Percentiles rank a stretch among this genome's conserved stretches.
Evolutionary conservation across 1,140 invertebrate genomes (phyloP).

Genomic region (Chelonus insularis): DNA sequence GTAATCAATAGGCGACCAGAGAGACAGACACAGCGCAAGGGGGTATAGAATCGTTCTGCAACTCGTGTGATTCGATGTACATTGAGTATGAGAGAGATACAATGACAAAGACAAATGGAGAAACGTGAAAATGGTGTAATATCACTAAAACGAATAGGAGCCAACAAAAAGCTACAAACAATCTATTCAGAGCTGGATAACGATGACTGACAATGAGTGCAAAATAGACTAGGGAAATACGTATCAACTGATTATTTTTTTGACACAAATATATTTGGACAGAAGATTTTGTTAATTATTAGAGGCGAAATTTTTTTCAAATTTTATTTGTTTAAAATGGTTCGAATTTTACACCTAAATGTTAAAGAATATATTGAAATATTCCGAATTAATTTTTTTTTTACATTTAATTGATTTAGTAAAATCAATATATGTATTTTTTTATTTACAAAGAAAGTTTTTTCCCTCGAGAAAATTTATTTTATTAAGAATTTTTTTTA

Average conservation of each 20-base stretch:
- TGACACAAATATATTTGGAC: too few relatives aligned
- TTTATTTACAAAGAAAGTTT: too few relatives aligned
- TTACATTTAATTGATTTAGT: too few relatives aligned
- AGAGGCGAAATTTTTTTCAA: too few relatives aligned
- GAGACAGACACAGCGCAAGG: constrained; percentile 23
- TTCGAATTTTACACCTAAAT: too few relatives aligned
- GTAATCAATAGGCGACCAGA: constrained; percentile 43
- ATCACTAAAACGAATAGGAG: not conserved
- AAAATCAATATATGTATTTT: too few relatives aligned
- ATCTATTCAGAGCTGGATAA: constrained; percentile 16
- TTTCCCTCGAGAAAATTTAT: too few relatives aligned
- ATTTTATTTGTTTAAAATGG: too few relatives aligned
- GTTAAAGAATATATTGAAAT: too few relatives aligned
- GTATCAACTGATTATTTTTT: constrained; percentile 1
- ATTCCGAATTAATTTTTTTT: too few relatives aligned
- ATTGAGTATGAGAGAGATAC: not conserved
- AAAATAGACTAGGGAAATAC: constrained; percentile 17
- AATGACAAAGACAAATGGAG: constrained; percentile 4
- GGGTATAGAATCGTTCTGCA: not conserved
- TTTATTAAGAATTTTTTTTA: too few relatives aligned
- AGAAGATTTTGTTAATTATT: too few relatives aligned
- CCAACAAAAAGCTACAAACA: constrained; percentile 9
- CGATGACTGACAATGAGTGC: constrained; percentile 23
- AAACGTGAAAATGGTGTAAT: constrained; percentile 24
- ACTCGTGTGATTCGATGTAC: not conserved